Evolutionary conservation across 1,140 invertebrate genomes (phyloP).

Genomic region (Notospermus geniculatus): DNA sequence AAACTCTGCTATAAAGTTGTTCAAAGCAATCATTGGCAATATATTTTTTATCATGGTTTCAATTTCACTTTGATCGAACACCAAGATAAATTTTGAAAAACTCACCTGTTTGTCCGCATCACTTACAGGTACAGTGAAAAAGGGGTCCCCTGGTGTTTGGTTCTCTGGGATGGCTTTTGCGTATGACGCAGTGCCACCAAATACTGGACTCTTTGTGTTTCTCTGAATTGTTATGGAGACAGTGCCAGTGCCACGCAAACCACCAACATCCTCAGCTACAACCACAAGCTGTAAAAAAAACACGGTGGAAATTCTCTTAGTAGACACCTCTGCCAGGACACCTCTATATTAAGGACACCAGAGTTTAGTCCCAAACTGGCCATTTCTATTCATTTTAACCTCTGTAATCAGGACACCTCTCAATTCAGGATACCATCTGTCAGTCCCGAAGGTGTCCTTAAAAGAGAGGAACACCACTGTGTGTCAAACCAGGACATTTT

Average conservation of each 20-base stretch:
- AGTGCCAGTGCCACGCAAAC: constrained; percentile 27
- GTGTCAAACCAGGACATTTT: no score
- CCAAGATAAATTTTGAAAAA: no score
- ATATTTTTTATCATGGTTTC: no score
- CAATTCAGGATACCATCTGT: no score
- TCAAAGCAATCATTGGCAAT: no score
- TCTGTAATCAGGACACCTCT: no score
- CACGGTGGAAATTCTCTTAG: neutral
- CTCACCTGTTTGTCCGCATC: constrained; percentile 41
- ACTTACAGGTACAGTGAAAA: constrained; percentile 30
- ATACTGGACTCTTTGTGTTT: constrained; percentile 31
- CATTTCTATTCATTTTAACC: no score
- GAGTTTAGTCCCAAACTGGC: neutral
- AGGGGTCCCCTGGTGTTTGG: constrained; percentile 14
- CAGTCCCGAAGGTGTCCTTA: no score
- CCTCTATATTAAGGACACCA: neutral
- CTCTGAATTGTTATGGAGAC: constrained; percentile 32
- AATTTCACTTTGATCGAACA: no score
- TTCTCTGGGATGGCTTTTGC: constrained; percentile 30
- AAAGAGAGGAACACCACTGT: no score
- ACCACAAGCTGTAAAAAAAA: constrained; percentile 33
- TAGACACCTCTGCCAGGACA: no score
- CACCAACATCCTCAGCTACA: constrained; percentile 36
- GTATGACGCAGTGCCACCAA: constrained; percentile 14
- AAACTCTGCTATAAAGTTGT: no score